Evolutionary conservation across 2,888 invertebrate species (phyloP), one percentile per base, ranked within the genome.

Genomic region (Creontiades dilutus): DNA sequence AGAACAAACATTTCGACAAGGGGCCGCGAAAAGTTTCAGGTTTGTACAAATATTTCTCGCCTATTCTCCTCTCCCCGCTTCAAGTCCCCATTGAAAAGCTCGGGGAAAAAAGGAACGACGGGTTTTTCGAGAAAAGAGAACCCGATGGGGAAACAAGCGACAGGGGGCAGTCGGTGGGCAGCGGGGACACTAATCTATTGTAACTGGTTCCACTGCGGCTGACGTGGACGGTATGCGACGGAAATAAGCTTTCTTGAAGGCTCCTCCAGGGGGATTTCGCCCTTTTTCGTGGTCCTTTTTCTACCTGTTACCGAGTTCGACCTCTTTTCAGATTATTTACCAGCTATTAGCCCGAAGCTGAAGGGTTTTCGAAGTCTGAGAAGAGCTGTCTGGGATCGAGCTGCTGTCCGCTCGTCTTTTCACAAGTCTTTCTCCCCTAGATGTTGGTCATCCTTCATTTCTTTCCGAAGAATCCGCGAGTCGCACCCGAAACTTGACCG

Each of bases 1-100:
- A 5, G 12, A 5, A 78, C 78, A 46, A 46, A 78, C 47, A 78
- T 46, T 46, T 47, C 46, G 27, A 47, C 19, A 82, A 48, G 52
- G 55, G 27, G 47, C 16, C 82, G n/a, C 47, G 14, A 19, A 46
- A 46, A 46, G 28, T 81, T 81, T 81, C 47, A 11, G 82, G 52
- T 82, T 82, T 82, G 82, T n/a, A 82, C 82, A 82, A 82, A 82
- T 82, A 82, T 82, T 82, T 82, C 82, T 82, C 82, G 82, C 82
- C 52, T 82, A 82, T 82, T 82, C 23, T 48, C 27, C 3, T 37
- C 37, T 48, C 82, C 52, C 52, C 82, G 19, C 82, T 27, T 23
- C 13, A 37, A 37, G 37, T 68, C 11, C 68, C 23, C 68, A 68
- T 68, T 68, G 68, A 68, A 68, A 19, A 68, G 68, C 23, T 13